phyloP scores from a whole-genome alignment of 2,888 invertebrate genomes.

The Torymus tubicola region DNA sequence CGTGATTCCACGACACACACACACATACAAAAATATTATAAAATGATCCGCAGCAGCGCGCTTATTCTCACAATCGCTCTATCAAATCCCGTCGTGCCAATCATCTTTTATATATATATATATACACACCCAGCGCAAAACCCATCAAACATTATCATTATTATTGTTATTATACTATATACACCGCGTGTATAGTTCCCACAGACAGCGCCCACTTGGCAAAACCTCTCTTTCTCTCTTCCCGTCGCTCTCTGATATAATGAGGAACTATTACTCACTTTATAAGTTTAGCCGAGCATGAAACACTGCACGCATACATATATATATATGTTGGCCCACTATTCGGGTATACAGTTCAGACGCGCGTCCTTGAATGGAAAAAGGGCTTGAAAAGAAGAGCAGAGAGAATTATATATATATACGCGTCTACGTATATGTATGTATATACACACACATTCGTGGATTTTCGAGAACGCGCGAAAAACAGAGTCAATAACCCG shows the following conservation, averaged over 20 bases:
- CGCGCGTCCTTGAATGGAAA: background rate
- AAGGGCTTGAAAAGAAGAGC: no score
- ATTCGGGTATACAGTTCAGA: background rate
- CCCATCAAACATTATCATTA: background rate
- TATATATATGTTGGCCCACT: slow-evolving; percentile 44
- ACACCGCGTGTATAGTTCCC: no score
- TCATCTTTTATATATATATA: background rate
- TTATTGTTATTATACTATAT: slow-evolving; percentile 3
- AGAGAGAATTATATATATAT: no score
- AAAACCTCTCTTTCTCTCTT: background rate
- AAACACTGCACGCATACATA: slow-evolving; percentile 58
- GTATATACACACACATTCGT: no score
- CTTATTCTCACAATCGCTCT: no score
- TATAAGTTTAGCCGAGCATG: slow-evolving; percentile 52
- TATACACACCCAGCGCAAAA: background rate
- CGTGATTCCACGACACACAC: no score
- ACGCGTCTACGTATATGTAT: no score
- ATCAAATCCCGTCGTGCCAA: background rate
- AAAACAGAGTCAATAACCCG: no score
- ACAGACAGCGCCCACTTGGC: no score
- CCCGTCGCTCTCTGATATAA: slow-evolving; percentile 35
- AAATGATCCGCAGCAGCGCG: no score
- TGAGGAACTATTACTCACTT: slow-evolving; percentile 50
- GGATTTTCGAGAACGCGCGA: no score
- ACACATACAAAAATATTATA: no score